These are phyloP conservation scores for Myzus persicae DNA, from an alignment of 1,140 invertebrate species.

Conservation along the genomic window DNA sequence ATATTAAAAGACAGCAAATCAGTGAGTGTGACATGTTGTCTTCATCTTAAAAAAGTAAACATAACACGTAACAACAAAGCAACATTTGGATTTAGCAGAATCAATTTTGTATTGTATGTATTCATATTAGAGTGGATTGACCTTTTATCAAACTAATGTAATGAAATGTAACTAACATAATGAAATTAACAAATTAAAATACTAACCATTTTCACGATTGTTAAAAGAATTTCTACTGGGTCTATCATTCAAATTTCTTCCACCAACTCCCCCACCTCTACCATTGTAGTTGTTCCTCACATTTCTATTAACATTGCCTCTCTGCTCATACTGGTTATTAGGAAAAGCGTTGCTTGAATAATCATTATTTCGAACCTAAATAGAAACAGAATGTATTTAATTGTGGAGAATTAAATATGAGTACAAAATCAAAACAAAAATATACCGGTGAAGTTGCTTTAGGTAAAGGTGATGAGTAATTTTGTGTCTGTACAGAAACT, in stretches of 20 bases:
- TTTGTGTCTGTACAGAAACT: background rate
- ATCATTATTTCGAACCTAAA: slow-evolving; percentile 48
- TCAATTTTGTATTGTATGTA: background rate
- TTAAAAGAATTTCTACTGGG: slow-evolving; percentile 48
- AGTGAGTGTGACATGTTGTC: background rate
- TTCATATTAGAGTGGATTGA: background rate
- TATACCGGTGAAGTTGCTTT: slow-evolving; percentile 47
- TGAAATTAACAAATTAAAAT: background rate
- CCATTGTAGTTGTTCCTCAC: slow-evolving; percentile 38
- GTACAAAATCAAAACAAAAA: background rate
- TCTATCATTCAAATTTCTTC: slow-evolving; percentile 56
- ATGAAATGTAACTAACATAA: too few species aligned
- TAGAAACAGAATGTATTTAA: background rate
- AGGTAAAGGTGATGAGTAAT: slow-evolving; percentile 41
- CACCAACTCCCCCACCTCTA: slow-evolving; percentile 37
- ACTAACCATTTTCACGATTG: slow-evolving; percentile 50
- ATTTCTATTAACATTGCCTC: slow-evolving; percentile 48
- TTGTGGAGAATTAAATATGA: background rate
- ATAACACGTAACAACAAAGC: background rate
- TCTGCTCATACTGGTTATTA: slow-evolving; percentile 56
- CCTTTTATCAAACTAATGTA: background rate
- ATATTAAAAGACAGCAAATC: background rate
- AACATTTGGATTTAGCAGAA: background rate
- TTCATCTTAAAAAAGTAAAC: background rate
- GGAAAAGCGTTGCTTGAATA: slow-evolving; percentile 17